Base-by-base conservation (phyloP, 2,888 invertebrate genomes). In the Rhabditoides inermis region DNA sequence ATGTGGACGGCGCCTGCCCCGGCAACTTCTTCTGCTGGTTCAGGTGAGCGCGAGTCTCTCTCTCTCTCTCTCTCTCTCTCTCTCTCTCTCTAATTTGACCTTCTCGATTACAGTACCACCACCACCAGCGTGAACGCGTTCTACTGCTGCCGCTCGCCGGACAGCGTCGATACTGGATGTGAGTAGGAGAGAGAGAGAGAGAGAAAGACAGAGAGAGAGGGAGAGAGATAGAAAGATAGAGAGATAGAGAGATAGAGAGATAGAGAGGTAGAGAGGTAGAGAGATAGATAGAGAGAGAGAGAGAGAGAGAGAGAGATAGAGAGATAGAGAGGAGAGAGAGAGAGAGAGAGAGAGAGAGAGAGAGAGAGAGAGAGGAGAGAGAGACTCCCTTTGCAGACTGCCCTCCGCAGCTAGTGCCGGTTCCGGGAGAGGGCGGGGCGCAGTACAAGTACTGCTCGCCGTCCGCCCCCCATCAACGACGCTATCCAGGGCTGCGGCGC, bases 21-120 rank as follows among this genome's bases (percentile, higher is more conserved):
- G 66, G 73, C 36, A 71, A 71, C 63, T 75, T 75, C 62, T 75
- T 74, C 70, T 75, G 75, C 55, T 75, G 74, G 74, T 69, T 61
- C 10, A 41, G n/a, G 15, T n/a, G n/a, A n/a, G n/a, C n/a, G n/a
- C n/a, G n/a, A n/a, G n/a, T n/a, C n/a, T n/a, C n/a, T n/a, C n/a
- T n/a, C n/a, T n/a, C n/a, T n/a, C n/a, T 15, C 15, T 15, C 15
- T 15, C n/a, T 35, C n/a, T 35, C 15, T 15, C n/a, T 35, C 15
- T n/a, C n/a, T n/a, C n/a, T n/a, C n/a, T n/a, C 7, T 20, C 15
- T 15, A 22, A 41, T 15, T 41, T 25, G 7, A 10, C 25, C 7
- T 67, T 66, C 68, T 73, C 72, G 5, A n/a, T n/a, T n/a, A n/a
- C n/a, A n/a, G n/a, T n/a, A 70, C 75, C 26, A 70, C 72, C 1